phyloP scores from a whole-genome alignment of 2,888 invertebrate genomes.

The Dorcus parallelipipedus region DNA sequence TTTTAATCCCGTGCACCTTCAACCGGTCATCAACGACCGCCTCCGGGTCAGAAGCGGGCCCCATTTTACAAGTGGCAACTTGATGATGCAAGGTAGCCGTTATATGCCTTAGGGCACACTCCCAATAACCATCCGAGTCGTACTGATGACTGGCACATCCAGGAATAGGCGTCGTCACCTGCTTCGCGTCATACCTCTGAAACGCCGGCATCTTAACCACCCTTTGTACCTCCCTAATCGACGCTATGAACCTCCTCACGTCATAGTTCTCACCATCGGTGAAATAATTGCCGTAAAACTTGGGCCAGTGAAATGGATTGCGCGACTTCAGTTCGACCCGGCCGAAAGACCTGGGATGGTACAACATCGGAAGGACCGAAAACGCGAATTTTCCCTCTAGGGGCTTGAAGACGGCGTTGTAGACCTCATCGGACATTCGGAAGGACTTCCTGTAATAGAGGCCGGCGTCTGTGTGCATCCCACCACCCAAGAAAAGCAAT shows the following conservation, averaged over 20 bases:
- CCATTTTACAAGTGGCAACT: conserved; percentile 68
- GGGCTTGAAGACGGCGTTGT: conserved; percentile 55
- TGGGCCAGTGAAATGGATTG: conserved; percentile 69
- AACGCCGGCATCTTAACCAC: conserved; percentile 51
- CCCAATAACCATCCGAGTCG: conserved; percentile 67
- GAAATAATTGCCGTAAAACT: conserved; percentile 78
- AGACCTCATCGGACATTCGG: conserved; percentile 56
- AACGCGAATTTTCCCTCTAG: conserved; percentile 47
- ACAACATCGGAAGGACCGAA: conserved; percentile 63
- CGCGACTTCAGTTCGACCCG: conserved; percentile 63
- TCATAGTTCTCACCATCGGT: conserved; percentile 54
- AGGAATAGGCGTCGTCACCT: conserved; percentile 41
- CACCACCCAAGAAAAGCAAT: conserved; percentile 56
- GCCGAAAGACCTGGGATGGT: conserved; percentile 71
- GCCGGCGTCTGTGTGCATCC: conserved; percentile 54
- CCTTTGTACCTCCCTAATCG: conserved; percentile 52
- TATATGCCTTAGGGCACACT: conserved; percentile 56
- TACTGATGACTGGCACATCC: conserved; percentile 52
- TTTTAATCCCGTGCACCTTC: conserved; percentile 58
- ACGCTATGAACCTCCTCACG: conserved; percentile 40
- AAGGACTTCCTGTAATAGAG: conserved; percentile 46
- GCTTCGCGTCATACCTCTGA: conserved; percentile 47
- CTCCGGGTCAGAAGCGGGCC: conserved; percentile 57
- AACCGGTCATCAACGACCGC: conserved; percentile 65
- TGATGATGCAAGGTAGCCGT: conserved; percentile 35